Base-by-base conservation (phyloP, 2,797 vertebrate genomes). In the Muscicapa comitata region DNA sequence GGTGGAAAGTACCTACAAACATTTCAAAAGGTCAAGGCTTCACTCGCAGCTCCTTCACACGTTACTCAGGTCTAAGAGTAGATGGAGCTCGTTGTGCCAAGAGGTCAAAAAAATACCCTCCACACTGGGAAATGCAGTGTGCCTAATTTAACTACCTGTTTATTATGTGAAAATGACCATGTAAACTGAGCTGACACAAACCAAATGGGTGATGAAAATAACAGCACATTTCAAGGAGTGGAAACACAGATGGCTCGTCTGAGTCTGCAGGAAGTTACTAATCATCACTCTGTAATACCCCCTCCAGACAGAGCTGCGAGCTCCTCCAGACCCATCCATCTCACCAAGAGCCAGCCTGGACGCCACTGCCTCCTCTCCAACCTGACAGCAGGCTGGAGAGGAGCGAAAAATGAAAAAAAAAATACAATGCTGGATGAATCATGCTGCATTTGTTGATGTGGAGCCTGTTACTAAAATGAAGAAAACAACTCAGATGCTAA, bases 101-200 rank as follows among this genome's bases (percentile, higher is more conserved):
- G 79, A 78, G 40, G 85, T 92, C 81, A 90, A 72, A 92, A 89
- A 71, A 45, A 23, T 37, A n/a, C 43, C 17, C 42, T 67, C 31
- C 35, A 4, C 58, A 6, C 51, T 42, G 79, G 91, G 86, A 91
- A 95, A 93, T 55, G 82, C 76, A 68, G 82, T 47, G 77, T 77
- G 90, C 73, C 88, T 86, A 88, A 92, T 92, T 95, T 96, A 96
- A 96, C 92, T 95, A 96, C 95, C 94, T 95, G 96, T 96, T 96
- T 96, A 96, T 95, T 95, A 96, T 31, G 94, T 96, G 96, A 95
- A 96, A 96, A 96, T 95, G 90, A 62, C 92, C 92, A 93, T 7
- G 90, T 96, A 96, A 96, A 95, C 91, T 11, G 86, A 96, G 91
- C 91, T 93, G 91, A 93, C 91, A 94, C 90, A 91, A 95, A 96